Evolutionary conservation across 2,888 invertebrate genomes (phyloP).

Genomic region (Agrochola circellaris): DNA sequence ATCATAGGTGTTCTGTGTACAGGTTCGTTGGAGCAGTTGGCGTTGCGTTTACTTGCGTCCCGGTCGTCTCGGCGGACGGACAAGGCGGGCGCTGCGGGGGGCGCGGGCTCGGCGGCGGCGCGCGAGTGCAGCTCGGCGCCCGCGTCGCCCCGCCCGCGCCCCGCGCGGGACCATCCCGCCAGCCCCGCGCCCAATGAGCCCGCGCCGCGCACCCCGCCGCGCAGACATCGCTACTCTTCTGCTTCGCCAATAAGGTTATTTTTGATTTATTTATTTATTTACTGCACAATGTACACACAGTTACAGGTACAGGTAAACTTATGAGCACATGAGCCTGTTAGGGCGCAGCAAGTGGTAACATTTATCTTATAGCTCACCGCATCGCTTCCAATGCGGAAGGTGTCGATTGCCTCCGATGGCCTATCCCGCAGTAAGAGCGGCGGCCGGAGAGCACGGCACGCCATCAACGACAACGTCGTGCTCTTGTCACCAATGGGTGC

Average conservation of each 20-base stretch:
- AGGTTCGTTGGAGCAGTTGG: conserved; percentile 88
- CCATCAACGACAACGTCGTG: neutral
- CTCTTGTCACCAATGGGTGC: neutral
- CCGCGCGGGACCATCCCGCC: conserved; percentile 84
- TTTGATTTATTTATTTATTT: too few species aligned
- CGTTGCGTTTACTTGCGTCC: conserved; percentile 84
- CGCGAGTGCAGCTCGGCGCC: conserved; percentile 86
- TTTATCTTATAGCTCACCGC: too few species aligned
- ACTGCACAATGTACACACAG: too few species aligned
- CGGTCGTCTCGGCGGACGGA: conserved; percentile 66
- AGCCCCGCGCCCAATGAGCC: conserved; percentile 84
- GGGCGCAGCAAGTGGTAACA: too few species aligned
- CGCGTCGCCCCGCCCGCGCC: conserved; percentile 90
- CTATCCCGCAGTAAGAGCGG: neutral
- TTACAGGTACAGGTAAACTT: too few species aligned
- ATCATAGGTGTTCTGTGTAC: conserved; percentile 20
- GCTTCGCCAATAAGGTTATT: conserved; percentile 92
- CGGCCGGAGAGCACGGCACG: neutral
- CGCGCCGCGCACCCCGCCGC: conserved; percentile 82
- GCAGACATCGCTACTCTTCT: conserved; percentile 93
- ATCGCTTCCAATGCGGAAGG: too few species aligned
- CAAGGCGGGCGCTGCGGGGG: conserved; percentile 43
- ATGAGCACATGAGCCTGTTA: too few species aligned
- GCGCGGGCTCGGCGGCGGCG: conserved; percentile 56
- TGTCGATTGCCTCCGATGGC: too few species aligned